Evolutionary conservation across 2,113 vertebrate species (phyloP), one percentile per base, ranked within the genome.

Genomic region (Brevimyrus niger): DNA sequence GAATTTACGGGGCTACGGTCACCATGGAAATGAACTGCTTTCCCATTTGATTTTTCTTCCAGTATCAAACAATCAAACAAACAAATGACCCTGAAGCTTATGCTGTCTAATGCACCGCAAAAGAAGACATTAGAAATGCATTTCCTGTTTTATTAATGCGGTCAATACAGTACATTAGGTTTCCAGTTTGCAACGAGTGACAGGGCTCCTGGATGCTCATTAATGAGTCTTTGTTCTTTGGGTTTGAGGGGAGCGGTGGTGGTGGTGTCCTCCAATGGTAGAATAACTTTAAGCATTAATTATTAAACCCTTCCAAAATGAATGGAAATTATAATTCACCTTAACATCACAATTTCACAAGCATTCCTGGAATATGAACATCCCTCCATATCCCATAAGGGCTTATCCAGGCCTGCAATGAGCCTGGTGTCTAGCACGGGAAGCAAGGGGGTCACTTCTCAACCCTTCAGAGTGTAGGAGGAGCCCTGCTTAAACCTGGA

Each of bases 161-260:
- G 50, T 83, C 35, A 89, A 89, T 89, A 89, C 48, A 83, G 88
- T 84, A 89, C 76, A 89, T 80, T 85, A 85, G 80, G 88, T 46
- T 58, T 89, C 23, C 46, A 48, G 65, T 51, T 88, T 88, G 65
- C 88, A 51, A 31, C 42, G 55, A 65, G 31, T 87, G 87, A 61
- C 51, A 46, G 42, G 35, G 21, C 19, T 58, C 55, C 23, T 46
- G 53, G 53, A 87, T 87, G 11, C 42, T 38, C 55, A 87, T 58
- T 44, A 61, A 58, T n/a, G 42, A 65, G n/a, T 38, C 87, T 65
- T 65, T 87, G 85, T 86, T 86, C 87, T 87, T 50, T 87, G 48
- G 23, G 10, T 61, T 87, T 55, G 46, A 9, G 23, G 48, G 10
- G 48, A 3, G 42, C 1, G 50, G 48, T 0, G 15, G 51, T 19